Conservation (phyloP, 1,140 invertebrate genomes). For the Streblospio benedicti region DNA sequence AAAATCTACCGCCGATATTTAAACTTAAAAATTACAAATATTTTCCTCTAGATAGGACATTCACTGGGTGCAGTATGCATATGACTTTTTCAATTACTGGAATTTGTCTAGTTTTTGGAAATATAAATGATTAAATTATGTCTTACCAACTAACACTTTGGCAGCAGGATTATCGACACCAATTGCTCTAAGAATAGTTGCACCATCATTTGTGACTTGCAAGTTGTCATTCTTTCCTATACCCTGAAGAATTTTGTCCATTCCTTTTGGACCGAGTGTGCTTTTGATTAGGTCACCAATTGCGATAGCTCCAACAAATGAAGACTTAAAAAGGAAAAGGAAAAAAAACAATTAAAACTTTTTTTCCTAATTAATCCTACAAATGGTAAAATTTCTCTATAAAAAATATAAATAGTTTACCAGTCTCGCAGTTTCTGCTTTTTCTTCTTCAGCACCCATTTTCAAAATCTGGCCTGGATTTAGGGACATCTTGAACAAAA, state of each 20-base stretch:
- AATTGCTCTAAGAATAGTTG: slow-evolving; percentile 92
- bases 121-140: neutral
- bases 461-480: slow-evolving; percentile 91
- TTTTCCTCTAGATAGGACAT: too few relatives aligned
- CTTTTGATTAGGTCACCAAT: slow-evolving; percentile 97
- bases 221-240: slow-evolving; percentile 72
- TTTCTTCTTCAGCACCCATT: slow-evolving; percentile 93
- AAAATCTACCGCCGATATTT: too few relatives aligned
- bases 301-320: slow-evolving; percentile 95
- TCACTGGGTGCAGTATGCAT: too few relatives aligned
- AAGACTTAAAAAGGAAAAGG: slow-evolving; percentile 54
- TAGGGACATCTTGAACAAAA: slow-evolving; percentile 45
- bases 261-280: slow-evolving; percentile 97
- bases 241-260: slow-evolving; percentile 92
- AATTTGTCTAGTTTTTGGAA: too few relatives aligned
- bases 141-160: slow-evolving; percentile 79
- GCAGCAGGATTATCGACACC: slow-evolving; percentile 98
- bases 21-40: too few relatives aligned
- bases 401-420: slow-evolving; percentile 23
- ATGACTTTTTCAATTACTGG: too few relatives aligned
- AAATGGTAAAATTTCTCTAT: neutral
- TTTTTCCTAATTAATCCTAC: neutral
- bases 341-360: neutral
- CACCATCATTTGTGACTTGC: slow-evolving; percentile 98
- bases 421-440: slow-evolving; percentile 86